Percentiles rank a stretch among this genome's conserved stretches.
Evolutionary conservation across 2,888 invertebrate species (phyloP).

Genomic region (Tetrapedia diversipes): DNA sequence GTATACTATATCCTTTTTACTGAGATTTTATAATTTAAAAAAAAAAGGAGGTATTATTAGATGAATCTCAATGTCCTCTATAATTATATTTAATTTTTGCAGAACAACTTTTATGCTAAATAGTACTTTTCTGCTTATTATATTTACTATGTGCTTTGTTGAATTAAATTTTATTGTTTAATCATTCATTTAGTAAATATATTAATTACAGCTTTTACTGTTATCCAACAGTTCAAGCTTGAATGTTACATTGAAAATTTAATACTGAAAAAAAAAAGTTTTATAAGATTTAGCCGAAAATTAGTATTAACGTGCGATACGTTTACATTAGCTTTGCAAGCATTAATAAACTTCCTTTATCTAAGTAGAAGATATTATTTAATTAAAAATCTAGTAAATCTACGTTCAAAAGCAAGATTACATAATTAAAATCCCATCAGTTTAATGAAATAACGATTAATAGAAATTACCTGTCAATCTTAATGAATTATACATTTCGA

Average conservation of each 20-base stretch:
- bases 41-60: too few relatives aligned
- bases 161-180: neutral
- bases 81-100: neutral
- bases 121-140: too few relatives aligned
- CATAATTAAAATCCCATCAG: constrained; percentile 33
- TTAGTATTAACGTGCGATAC: too few relatives aligned
- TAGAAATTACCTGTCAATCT: constrained; percentile 23
- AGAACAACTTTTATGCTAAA: too few relatives aligned
- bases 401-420: neutral
- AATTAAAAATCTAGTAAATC: neutral
- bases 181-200: too few relatives aligned
- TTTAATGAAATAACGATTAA: constrained; percentile 35
- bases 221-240: neutral
- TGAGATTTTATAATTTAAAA: too few relatives aligned
- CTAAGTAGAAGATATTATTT: neutral
- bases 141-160: neutral
- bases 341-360: neutral
- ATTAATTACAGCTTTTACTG: neutral
- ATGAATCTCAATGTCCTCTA: too few relatives aligned
- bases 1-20: too few relatives aligned
- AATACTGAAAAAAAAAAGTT: neutral
- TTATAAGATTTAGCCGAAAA: too few relatives aligned
- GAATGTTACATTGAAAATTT: neutral
- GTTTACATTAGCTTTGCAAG: too few relatives aligned
- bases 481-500: constrained; percentile 47